Conservation (phyloP, 2,888 invertebrate genomes). For the Cryptosula pallasiana region DNA sequence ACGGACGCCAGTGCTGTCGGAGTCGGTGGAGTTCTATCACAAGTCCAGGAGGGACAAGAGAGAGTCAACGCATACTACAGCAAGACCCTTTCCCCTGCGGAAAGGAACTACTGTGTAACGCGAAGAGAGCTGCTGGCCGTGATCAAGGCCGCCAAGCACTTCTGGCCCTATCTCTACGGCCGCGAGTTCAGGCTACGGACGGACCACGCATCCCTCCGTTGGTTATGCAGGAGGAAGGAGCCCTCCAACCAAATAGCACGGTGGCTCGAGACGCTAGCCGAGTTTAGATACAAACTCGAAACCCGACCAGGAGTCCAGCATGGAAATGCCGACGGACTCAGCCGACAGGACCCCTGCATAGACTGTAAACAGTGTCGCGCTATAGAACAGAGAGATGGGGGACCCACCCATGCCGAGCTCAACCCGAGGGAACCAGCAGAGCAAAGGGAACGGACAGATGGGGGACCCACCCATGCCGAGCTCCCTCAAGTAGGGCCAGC, state of each 20-base stretch:
- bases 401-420: no score
- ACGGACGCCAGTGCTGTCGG: neutral
- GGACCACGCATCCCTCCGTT: conserved; percentile 1
- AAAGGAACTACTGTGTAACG: conserved; percentile 1
- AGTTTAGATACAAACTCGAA: neutral
- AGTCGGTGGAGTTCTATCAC: neutral
- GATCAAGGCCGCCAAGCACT: neutral
- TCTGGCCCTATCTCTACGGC: conserved; percentile 1
- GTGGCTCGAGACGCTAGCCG: neutral
- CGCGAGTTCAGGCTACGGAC: neutral
- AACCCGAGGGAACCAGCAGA: no score
- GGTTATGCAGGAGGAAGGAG: neutral
- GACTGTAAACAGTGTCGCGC: neutral
- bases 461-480: no score
- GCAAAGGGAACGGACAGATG: no score
- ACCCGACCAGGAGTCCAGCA: neutral
- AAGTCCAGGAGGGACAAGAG: neutral
- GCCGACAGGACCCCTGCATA: neutral
- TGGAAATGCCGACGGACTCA: neutral
- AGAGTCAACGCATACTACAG: neutral
- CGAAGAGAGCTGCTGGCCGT: neutral
- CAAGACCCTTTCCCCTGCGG: neutral
- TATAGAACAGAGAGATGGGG: neutral
- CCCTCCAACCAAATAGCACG: neutral
- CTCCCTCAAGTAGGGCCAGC: no score